These are phyloP conservation scores for Conus ventricosus DNA, from an alignment of 1,140 invertebrate genomes.

Conservation along the genomic window DNA sequence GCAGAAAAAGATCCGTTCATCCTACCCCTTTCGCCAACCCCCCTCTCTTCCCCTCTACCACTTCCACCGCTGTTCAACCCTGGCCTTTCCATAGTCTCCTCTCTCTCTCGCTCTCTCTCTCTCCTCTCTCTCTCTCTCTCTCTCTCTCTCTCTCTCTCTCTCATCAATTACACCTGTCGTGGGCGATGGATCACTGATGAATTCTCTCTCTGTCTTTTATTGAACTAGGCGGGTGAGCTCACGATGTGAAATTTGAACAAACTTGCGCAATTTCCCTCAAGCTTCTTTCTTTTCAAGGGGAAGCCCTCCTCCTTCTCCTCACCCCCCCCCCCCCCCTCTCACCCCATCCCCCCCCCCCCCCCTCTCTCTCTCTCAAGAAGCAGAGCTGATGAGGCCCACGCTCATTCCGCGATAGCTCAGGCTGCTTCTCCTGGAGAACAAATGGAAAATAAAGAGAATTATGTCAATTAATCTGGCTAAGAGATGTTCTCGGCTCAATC, in stretches of 20 bases:
- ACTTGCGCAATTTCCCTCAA: constrained; percentile 23
- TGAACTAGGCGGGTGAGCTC: background rate
- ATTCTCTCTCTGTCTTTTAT: constrained; percentile 3
- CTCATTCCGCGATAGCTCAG: constrained; percentile 4
- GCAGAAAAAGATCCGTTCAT: background rate
- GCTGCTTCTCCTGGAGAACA: background rate
- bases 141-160: background rate
- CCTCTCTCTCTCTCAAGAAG: background rate
- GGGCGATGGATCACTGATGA: background rate
- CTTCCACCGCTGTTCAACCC: background rate
- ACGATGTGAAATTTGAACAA: constrained; percentile 11
- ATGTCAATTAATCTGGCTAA: constrained; percentile 29
- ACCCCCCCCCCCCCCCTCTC: too few relatives aligned
- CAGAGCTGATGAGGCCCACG: background rate
- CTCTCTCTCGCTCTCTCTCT: background rate
- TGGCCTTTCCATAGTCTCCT: too few relatives aligned
- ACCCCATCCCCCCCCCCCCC: too few relatives aligned
- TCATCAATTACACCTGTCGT: constrained; percentile 12
- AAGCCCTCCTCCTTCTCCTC: too few relatives aligned
- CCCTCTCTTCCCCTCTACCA: background rate
- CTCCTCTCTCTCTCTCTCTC: background rate
- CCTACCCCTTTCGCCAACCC: background rate
- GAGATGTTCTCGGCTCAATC: constrained; percentile 32
- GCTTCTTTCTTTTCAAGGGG: background rate
- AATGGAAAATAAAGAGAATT: constrained; percentile 30